Base-by-base conservation (phyloP, 2,113 vertebrate species). In the Cottus gobio region DNA sequence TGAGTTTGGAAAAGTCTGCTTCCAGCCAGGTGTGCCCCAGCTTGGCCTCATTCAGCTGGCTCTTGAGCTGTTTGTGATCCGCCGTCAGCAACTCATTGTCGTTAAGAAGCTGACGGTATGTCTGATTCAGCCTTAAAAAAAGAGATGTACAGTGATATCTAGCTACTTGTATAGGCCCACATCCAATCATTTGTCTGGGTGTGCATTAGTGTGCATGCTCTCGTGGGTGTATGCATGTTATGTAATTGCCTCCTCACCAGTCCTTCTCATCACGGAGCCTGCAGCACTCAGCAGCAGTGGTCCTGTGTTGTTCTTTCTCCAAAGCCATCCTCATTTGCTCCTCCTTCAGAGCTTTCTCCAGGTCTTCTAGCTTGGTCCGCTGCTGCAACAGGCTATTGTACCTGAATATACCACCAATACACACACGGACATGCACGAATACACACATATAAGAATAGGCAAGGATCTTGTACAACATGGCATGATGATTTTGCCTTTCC, bases 31-130 rank as follows among this genome's bases (percentile, higher is more conserved):
- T 97, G 93, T 98, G 97, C 75, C 99, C 96, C 82, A 99, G 93
- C 89, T 97, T 97, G 73, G 96, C 96, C 78, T 92, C 96, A 81
- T 99, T 99, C 85, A 99, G 36, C 69, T 95, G 93, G 10, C 95
- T 97, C 95, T 99, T 99, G 67, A 99, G 87, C 83, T 96, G 96
- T 92, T 99, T 99, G 93, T 99, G 97, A 73, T 99, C 97, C 0
- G 90, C 94, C 65, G 97, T 97, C 64, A 99, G 96, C 75, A 93
- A 90, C 89, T 98, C 97, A 24, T 97, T 97, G 60, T 99, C 97
- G 62, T 92, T 96, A 62, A 97, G 86, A 82, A 99, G 96, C 78
- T 97, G 97, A n/a, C 86, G 96, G 87, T 99, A 95, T 0, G 95
- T 96, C 68, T 96, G 94, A 93, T 94, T 96, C 85, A 99, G 94